Evolutionary conservation across 2,113 vertebrate species (phyloP), one percentile per base, ranked within the genome.

Genomic region (Mionectes macconnelli): DNA sequence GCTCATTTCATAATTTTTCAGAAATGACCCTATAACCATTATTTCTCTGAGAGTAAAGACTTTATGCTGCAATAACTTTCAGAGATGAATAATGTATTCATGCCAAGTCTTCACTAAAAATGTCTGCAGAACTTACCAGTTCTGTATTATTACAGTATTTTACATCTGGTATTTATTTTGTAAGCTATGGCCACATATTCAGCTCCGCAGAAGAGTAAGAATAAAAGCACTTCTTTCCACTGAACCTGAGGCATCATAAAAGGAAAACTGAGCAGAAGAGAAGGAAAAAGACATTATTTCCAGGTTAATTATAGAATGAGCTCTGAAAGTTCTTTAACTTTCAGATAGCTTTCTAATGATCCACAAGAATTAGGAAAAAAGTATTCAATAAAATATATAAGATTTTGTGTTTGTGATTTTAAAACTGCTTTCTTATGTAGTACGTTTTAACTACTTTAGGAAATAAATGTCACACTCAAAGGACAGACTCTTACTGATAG

Each of bases 31-130:
- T 72, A 84, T 40, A 89, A 52, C 25, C 64, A 57, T 94, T 92
- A 92, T 66, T 93, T 94, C 90, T 82, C 40, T 6, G 44, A 78
- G 68, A 92, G 72, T 87, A 90, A 84, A 75, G 76, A 87, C 28
- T 93, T 96, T 75, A 94, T 53, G 66, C 31, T 45, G 60, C 73
- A 84, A 33, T 89, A 93, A 93, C n/a, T 90, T 92, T 57, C n/a
- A 45, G 82, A 84, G 53, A 82, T 84, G 64, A 90, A 84, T 31
- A 81, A 80, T 40, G 17, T 49, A 86, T 75, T 94, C 57, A 37
- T 24, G 67, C 50, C 60, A 89, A 87, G 31, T 33, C 49, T 69
- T 87, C 73, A 55, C 68, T 80, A 86, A 90, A 95, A 86, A 86
- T 12, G 9, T 37, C 93, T 56, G 44, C 44, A 93, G 84, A 90